Evolutionary conservation across 2,797 vertebrate genomes (phyloP).

Genomic region (Phaenicophaeus curvirostris): DNA sequence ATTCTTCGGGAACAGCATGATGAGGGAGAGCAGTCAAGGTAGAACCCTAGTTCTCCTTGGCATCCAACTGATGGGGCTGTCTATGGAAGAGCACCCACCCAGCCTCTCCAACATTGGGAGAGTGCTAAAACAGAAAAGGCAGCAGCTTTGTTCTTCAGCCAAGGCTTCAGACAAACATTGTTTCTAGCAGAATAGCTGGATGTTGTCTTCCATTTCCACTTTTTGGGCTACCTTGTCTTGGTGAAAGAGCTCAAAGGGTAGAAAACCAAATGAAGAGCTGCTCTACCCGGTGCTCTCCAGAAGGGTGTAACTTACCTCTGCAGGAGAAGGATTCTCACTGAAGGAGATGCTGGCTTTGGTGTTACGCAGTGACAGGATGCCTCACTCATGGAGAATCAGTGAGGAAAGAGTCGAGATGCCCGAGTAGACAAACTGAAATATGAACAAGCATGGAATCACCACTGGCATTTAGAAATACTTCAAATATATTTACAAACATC

Average conservation of each 20-base stretch:
- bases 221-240: neutral
- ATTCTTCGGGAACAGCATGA: neutral
- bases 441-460: neutral
- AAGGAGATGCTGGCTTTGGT: neutral
- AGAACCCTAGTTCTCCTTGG: neutral
- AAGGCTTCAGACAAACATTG: neutral
- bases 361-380: neutral
- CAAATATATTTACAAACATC: neutral
- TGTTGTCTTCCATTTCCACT: neutral
- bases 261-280: neutral
- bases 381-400: neutral
- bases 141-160: neutral
- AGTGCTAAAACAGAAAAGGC: neutral
- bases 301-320: neutral
- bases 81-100: neutral
- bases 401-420: neutral
- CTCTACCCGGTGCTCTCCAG: neutral
- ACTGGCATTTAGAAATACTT: neutral
- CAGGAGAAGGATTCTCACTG: neutral
- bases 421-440: neutral
- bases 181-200: neutral
- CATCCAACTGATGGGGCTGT: fast-evolving
- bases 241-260: neutral
- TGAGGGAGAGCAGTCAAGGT: neutral
- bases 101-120: fast-evolving